Base-by-base conservation (phyloP, 2,113 vertebrate species). In the Myotis lucifugus region DNA sequence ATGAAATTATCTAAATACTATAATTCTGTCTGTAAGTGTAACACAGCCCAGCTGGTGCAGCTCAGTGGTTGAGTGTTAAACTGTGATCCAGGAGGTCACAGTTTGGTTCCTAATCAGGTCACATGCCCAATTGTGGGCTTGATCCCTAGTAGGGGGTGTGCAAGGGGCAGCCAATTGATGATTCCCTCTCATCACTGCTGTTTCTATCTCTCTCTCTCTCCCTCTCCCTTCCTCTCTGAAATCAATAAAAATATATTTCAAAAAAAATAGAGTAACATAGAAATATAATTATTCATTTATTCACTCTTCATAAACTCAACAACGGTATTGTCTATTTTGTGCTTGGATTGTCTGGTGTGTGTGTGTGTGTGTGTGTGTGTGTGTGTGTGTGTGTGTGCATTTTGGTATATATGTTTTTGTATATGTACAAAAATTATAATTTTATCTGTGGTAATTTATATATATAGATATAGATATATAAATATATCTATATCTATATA, bases 231-330 rank as follows among this genome's bases (percentile, higher is more conserved):
- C 56, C 56, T 61, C 56, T 59, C 23, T 61, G 23, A 61, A 61
- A 61, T 61, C 59, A 61, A 61, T 61, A 61, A 27, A 11, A 25
- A 61, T 56, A 61, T 27, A 61, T 61, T 27, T 59, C 10, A 11
- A 27, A 61, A 61, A 14, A 59, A 10, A 77, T 37, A 73, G 3
- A 84, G 8, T 87, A 87, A 94, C 34, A 90, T n/a, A 90, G 94
- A 95, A 88, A 69, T 82, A 7, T 7, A 87, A 46, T 85, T 19
- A 67, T 70, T 79, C 50, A 88, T 91, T 70, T 91, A 91, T 78
- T 91, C 25, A 72, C 29, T 76, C 50, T 93, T 93, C 46, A 85
- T 81, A 32, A 96, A 87, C 32, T 14, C 15, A 69, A 42, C 10
- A 19, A 84, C 19, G 66, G 32, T 61, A 76, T 3, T 90, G 13